Evolutionary conservation across 2,888 invertebrate genomes (phyloP).

Genomic region (Lasioglossum villosulum): DNA sequence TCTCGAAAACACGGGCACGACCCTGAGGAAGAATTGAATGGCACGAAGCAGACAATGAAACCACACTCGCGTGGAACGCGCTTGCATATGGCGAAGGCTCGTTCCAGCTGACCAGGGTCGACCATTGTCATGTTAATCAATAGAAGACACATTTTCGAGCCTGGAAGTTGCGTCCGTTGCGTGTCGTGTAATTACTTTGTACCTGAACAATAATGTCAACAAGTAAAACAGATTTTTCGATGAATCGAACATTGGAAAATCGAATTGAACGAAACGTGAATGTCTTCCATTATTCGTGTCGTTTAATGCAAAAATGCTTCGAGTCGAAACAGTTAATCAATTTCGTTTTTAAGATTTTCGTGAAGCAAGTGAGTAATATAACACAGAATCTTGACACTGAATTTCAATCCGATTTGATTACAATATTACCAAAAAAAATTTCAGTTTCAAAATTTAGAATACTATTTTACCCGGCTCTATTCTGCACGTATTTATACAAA

Average conservation of each 20-base stretch:
- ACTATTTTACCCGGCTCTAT: background rate
- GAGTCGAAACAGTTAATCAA: background rate
- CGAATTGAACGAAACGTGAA: no score
- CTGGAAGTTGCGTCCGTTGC: conserved; percentile 34
- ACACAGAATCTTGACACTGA: no score
- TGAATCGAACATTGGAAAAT: background rate
- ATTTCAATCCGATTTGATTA: no score
- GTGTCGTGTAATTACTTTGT: conserved; percentile 28
- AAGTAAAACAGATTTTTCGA: background rate
- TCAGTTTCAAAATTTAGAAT: no score
- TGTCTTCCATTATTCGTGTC: no score
- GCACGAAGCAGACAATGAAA: conserved; percentile 62
- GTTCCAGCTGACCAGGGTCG: conserved; percentile 67
- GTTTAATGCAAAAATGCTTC: background rate
- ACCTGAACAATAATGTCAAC: background rate
- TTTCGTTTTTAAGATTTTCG: no score
- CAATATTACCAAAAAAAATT: no score
- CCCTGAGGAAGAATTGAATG: conserved; percentile 67
- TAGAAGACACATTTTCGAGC: conserved; percentile 43
- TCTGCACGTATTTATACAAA: background rate
- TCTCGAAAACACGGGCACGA: conserved; percentile 51
- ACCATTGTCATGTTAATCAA: conserved; percentile 67
- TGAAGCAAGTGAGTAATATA: no score
- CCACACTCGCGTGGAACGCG: conserved; percentile 56
- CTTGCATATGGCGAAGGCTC: conserved; percentile 56